Percentiles rank a stretch among this genome's conserved stretches.
phyloP scores from a whole-genome alignment of 2,797 vertebrate species.

The Sebastes taczanowskii region DNA sequence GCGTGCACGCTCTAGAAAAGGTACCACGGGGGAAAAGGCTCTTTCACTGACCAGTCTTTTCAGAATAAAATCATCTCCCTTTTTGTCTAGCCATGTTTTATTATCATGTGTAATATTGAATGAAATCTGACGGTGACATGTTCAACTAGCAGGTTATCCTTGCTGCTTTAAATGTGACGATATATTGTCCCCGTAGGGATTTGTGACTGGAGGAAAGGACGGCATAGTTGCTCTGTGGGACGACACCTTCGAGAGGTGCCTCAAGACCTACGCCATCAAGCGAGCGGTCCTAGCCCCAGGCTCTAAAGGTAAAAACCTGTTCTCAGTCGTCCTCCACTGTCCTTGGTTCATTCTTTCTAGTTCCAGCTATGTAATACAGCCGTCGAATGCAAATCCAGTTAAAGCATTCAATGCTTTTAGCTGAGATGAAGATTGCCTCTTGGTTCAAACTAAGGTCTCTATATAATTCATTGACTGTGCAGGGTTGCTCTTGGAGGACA shows the following conservation, averaged over 20 bases:
- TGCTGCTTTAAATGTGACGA: slow-evolving; percentile 17
- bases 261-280: slow-evolving; percentile 99
- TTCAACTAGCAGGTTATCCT: background rate
- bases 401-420: slow-evolving; percentile 40
- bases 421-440: slow-evolving; percentile 26
- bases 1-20: slow-evolving; percentile 97
- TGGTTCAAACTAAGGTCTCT: slow-evolving; percentile 24
- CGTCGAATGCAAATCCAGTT: slow-evolving; percentile 29
- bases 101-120: background rate
- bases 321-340: slow-evolving; percentile 5
- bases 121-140: background rate
- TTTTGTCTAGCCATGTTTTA: background rate
- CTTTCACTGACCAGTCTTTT: background rate
- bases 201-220: slow-evolving; percentile 98
- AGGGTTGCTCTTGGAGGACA: slow-evolving; percentile 98
- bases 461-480: slow-evolving; percentile 29
- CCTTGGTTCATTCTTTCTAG: slow-evolving; percentile 3
- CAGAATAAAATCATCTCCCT: background rate
- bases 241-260: slow-evolving; percentile 96
- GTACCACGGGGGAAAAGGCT: slow-evolving; percentile 72
- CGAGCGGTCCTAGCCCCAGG: slow-evolving; percentile 95
- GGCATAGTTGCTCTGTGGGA: slow-evolving; percentile 98
- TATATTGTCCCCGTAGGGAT: slow-evolving; percentile 84
- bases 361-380: slow-evolving; percentile 1
- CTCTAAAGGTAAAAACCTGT: slow-evolving; percentile 90